phyloP scores from a whole-genome alignment of 2,113 vertebrate species.

The Ardeotis arabs region DNA sequence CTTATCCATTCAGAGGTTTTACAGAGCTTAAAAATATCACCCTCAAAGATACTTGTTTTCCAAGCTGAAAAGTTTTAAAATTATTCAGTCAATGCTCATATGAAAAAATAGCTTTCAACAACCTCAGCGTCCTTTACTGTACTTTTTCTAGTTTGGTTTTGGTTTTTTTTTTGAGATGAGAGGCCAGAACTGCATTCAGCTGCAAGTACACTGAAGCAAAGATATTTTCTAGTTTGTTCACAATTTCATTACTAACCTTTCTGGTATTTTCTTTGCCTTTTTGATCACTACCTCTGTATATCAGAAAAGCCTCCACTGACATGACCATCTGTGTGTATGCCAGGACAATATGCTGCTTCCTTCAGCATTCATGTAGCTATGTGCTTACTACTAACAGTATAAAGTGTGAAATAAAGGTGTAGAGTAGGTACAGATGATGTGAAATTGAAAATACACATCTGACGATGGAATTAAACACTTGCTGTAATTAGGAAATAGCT shows the following conservation, averaged over 20 bases:
- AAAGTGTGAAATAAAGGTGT: neutral
- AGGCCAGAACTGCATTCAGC: neutral
- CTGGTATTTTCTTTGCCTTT: neutral
- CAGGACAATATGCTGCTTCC: neutral
- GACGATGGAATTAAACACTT: neutral
- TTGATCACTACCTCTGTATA: neutral
- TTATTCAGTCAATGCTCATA: neutral
- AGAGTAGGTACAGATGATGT: neutral
- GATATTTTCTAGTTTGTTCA: neutral
- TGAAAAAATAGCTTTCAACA: neutral
- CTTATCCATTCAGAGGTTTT: neutral
- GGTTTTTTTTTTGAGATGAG: neutral
- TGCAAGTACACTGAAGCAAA: neutral
- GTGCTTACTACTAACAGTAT: neutral
- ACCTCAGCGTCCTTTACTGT: neutral
- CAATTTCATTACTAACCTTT: neutral
- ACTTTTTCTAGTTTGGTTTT: neutral
- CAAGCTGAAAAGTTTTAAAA: neutral
- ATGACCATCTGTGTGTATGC: neutral
- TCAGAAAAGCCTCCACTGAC: neutral
- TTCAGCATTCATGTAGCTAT: neutral
- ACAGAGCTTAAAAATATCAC: neutral
- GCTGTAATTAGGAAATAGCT: neutral
- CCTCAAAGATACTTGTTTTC: neutral
- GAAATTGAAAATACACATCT: neutral